Percentiles rank a stretch among this genome's conserved stretches.
phyloP scores from a whole-genome alignment of 2,113 vertebrate genomes.

The Campylomormyrus numenius region DNA sequence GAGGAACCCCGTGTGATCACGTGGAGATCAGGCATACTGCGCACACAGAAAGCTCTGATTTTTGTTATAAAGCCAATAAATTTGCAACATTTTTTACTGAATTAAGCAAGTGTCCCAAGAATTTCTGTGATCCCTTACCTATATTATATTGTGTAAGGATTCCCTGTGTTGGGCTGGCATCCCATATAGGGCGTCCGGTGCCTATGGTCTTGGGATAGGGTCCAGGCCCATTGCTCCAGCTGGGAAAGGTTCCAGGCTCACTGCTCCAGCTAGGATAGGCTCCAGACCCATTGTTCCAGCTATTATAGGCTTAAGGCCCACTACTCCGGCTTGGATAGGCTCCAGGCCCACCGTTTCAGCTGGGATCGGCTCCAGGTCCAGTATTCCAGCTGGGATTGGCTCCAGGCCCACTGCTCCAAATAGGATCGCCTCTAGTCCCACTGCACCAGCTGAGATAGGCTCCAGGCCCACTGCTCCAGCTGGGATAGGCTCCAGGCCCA shows the following conservation, averaged over 20 bases:
- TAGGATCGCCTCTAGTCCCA: no score
- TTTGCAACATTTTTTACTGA: neutral
- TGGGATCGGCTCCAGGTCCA: neutral
- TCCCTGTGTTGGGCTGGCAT: neutral
- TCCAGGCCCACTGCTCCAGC: no score
- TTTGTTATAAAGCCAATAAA: neutral
- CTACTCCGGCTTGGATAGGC: neutral
- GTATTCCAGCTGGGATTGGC: fast-evolving
- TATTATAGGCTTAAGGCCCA: neutral
- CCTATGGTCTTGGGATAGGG: neutral
- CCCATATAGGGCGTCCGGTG: neutral
- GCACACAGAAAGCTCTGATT: neutral
- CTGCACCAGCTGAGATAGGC: no score
- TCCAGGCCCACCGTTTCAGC: neutral
- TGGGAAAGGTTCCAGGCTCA: neutral
- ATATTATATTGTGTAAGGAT: neutral
- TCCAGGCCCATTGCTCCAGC: neutral
- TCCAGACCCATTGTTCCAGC: neutral
- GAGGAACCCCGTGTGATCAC: neutral
- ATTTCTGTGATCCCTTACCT: neutral
- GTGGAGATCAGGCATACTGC: neutral
- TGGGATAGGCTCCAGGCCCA: no score
- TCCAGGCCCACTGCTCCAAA: no score
- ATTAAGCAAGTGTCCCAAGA: neutral
- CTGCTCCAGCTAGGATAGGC: neutral